These are phyloP conservation scores for Drosophila subobscura DNA, from an alignment of 1,140 invertebrate genomes.

Conservation along the genomic window DNA sequence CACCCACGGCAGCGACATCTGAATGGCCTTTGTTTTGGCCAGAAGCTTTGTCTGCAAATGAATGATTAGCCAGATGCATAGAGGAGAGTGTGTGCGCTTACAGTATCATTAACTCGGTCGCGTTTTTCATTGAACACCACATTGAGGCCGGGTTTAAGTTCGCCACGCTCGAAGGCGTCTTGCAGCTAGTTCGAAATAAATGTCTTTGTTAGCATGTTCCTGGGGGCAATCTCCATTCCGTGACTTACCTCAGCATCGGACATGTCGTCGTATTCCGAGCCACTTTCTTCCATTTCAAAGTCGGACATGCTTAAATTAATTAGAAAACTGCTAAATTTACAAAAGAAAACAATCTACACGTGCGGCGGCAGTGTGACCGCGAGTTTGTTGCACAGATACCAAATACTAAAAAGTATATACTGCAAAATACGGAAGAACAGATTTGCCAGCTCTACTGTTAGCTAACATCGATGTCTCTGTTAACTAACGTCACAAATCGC, in stretches of 20 bases:
- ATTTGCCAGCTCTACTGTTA: neutral
- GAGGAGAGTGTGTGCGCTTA: conserved; percentile 77
- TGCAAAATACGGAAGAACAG: conserved; percentile 11
- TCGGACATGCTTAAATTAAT: conserved; percentile 64
- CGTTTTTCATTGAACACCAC: conserved; percentile 86
- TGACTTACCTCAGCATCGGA: conserved; percentile 72
- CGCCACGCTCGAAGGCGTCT: conserved; percentile 91
- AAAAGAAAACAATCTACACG: conserved; percentile 70
- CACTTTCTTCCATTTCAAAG: conserved; percentile 71
- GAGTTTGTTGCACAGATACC: no score
- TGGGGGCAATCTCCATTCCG: neutral
- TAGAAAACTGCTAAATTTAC: conserved; percentile 3
- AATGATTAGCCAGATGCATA: conserved; percentile 31
- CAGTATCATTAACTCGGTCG: conserved; percentile 87
- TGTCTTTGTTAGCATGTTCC: neutral
- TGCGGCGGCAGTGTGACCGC: conserved; percentile 30
- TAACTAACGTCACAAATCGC: no score
- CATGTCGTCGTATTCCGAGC: conserved; percentile 73
- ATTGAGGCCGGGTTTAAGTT: conserved; percentile 93
- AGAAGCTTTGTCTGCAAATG: conserved; percentile 87
- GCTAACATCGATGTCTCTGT: neutral
- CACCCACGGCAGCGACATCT: conserved; percentile 91
- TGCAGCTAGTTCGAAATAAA: conserved; percentile 87
- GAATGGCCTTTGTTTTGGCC: conserved; percentile 89
- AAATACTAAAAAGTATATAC: no score